phyloP scores from a whole-genome alignment of 2,113 vertebrate species.

The Vidua macroura region DNA sequence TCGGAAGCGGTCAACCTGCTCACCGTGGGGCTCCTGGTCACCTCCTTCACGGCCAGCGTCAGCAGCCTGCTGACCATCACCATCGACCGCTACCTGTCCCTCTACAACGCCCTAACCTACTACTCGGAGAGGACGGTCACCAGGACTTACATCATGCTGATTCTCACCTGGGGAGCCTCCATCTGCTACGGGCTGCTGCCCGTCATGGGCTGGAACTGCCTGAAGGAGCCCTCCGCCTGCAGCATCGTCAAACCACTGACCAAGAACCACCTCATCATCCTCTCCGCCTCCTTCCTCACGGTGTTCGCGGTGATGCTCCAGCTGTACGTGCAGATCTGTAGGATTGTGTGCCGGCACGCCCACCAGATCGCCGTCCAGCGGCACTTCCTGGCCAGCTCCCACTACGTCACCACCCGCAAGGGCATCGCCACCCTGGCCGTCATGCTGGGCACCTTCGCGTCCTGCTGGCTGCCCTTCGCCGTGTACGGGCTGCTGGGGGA shows the following conservation, averaged over 20 bases:
- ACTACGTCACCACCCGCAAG: constrained; percentile 78
- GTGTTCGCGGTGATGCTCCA: constrained; percentile 86
- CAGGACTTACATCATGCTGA: constrained; percentile 83
- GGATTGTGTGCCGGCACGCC: constrained; percentile 85
- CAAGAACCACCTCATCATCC: constrained; percentile 83
- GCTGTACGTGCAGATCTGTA: constrained; percentile 89
- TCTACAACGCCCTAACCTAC: constrained; percentile 91
- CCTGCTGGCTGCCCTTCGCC: constrained; percentile 93
- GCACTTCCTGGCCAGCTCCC: constrained; percentile 82
- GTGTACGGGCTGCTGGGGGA: constrained; percentile 89
- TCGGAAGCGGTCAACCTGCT: constrained; percentile 79
- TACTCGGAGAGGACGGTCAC: constrained; percentile 83
- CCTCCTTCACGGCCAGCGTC: constrained; percentile 88
- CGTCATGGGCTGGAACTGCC: constrained; percentile 90
- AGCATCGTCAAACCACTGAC: constrained; percentile 84
- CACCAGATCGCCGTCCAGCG: constrained; percentile 94
- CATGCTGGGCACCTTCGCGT: constrained; percentile 87
- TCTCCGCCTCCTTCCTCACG: constrained; percentile 84
- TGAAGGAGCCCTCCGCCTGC: constrained; percentile 74
- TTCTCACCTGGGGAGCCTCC: constrained; percentile 84
- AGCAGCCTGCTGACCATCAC: constrained; percentile 91
- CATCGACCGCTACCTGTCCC: constrained; percentile 90
- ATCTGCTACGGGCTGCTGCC: constrained; percentile 83
- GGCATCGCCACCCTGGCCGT: constrained; percentile 82
- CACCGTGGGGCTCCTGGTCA: constrained; percentile 85